Evolutionary conservation across 2,888 invertebrate genomes (phyloP), one percentile per base, ranked within the genome.

Genomic region (Cryptocephalus primarius): DNA sequence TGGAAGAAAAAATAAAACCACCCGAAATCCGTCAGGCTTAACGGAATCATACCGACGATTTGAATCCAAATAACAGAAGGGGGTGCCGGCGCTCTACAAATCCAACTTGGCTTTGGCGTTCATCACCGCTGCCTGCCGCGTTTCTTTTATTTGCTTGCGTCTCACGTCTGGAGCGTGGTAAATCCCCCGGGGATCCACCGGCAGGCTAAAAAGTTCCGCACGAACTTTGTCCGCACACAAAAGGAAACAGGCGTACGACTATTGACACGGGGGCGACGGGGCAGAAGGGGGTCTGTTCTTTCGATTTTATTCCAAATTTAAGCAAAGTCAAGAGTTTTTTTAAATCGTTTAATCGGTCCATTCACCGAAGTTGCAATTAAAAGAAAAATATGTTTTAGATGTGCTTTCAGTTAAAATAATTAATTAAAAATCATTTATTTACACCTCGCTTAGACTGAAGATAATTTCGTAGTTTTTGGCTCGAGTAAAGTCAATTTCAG

Each of bases 151-250:
- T 63, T 63, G 60, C 60, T 61, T 58, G 51, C 66, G 60, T 56
- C 63, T 64, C 66, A 65, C 66, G 65, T 65, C 57, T 54, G 59
- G 56, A 56, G 57, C 52, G 57, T 56, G 61, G 61, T 63, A 63
- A 65, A 65, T 64, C 66, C 66, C 65, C 65, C 39, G 33, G 62
- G 55, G 62, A 64, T 55, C 55, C 55, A 55, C 45, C 42, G 45
- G 36, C 47, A 40, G 56, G 61, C 62, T 63, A 63, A 63, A 64
- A 65, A 66, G 63, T 65, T 65, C 61, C 61, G 56, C 54, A 60
- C 64, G 60, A 64, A 63, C 63, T 63, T 64, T 57, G 58, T 60
- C 59, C 55, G 59, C 61, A 58, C 62, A 63, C 63, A 64, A 61
- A 62, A 60, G 60, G 59, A 62, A 60, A 60, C 56, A 51, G 58